phyloP scores from a whole-genome alignment of 2,113 vertebrate species.

The Ammodytes dubius region DNA sequence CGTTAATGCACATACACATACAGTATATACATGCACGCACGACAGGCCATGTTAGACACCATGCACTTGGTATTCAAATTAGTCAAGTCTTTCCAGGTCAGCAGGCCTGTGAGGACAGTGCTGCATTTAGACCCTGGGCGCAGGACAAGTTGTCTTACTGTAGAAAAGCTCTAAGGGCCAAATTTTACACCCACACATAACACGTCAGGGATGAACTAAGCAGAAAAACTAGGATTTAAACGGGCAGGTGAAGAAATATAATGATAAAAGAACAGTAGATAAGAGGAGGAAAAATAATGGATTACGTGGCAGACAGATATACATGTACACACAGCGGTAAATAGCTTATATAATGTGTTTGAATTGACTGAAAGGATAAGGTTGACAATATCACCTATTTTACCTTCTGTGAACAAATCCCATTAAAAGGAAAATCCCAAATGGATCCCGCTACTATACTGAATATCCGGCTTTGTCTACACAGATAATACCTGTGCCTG shows the following conservation, averaged over 20 bases:
- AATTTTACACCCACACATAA: conserved; percentile 51
- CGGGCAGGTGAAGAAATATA: conserved; percentile 3
- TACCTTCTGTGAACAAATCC: neutral
- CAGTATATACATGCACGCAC: conserved; percentile 54
- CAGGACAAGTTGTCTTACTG: conserved; percentile 53
- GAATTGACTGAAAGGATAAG: conserved; percentile 8
- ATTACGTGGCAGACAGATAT: neutral
- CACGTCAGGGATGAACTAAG: conserved; percentile 20
- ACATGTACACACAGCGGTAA: conserved; percentile 2
- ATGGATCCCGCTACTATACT: neutral
- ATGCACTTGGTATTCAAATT: conserved; percentile 73
- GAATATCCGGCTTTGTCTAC: too few relatives aligned
- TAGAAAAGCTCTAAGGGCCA: conserved; percentile 46
- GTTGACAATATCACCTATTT: neutral
- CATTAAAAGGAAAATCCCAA: neutral
- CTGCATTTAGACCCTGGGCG: conserved; percentile 61
- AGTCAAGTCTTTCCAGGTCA: conserved; percentile 81
- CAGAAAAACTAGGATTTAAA: conserved; percentile 24
- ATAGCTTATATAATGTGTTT: neutral
- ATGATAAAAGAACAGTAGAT: neutral
- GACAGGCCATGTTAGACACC: conserved; percentile 63
- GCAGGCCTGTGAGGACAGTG: conserved; percentile 58
- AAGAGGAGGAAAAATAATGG: neutral
- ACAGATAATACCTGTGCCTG: too few relatives aligned
- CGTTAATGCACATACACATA: conserved; percentile 62